Conservation (phyloP, 2,888 invertebrate genomes). For the Platycnemis pennipes region DNA sequence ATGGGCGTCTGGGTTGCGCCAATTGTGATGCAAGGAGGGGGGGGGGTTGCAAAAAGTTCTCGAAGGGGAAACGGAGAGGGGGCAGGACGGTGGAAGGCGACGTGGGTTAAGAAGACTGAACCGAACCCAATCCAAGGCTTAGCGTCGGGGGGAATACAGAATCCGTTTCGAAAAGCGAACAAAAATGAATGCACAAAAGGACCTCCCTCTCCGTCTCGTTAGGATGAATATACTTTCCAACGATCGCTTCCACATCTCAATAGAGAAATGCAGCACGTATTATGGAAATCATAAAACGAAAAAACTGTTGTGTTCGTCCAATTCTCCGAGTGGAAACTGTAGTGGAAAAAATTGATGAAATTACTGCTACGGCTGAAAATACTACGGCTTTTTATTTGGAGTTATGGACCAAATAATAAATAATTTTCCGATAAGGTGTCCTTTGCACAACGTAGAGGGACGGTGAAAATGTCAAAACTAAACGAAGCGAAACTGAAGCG, state of each 20-base stretch:
- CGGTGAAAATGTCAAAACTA: too few species aligned
- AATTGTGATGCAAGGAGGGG: neutral
- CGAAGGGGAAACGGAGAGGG: neutral
- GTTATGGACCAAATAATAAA: too few species aligned
- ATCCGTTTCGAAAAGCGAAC: neutral
- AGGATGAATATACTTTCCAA: conserved; percentile 3
- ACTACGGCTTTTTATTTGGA: too few species aligned
- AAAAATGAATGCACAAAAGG: neutral
- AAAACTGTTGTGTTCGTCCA: too few species aligned
- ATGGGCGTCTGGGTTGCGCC: neutral
- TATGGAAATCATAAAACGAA: too few species aligned
- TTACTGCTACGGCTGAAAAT: too few species aligned
- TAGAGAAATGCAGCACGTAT: neutral
- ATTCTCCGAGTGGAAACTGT: too few species aligned
- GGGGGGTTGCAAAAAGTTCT: neutral
- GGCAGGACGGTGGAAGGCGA: neutral
- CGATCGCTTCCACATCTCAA: neutral
- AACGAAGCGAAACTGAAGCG: too few species aligned
- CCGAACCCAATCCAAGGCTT: neutral
- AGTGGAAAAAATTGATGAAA: too few species aligned
- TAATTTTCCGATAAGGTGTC: too few species aligned
- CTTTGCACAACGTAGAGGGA: too few species aligned
- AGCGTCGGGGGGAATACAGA: neutral
- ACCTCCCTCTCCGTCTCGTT: conserved; percentile 5
- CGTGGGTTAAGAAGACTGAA: neutral